phyloP scores from a whole-genome alignment of 2,888 invertebrate genomes.

The Acrocera orbiculus region DNA sequence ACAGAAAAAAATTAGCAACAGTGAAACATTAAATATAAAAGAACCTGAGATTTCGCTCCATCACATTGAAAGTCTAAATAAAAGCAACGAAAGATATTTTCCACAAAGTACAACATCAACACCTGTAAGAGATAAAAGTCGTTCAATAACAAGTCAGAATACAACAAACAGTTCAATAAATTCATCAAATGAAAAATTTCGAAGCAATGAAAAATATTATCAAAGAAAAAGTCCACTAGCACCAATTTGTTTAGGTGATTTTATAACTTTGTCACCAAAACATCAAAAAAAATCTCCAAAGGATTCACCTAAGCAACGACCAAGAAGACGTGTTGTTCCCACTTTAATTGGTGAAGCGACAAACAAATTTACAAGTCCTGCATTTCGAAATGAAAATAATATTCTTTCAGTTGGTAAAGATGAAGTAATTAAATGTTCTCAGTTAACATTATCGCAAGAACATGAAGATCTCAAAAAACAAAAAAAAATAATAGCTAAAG shows the following conservation, averaged over 20 bases:
- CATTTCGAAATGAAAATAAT: conserved; percentile 29
- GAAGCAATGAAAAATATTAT: conserved; percentile 8
- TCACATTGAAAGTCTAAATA: no score
- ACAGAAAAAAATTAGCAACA: not conserved
- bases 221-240: conserved; percentile 9
- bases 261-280: conserved; percentile 19
- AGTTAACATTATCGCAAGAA: conserved; percentile 20
- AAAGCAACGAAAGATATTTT: not conserved
- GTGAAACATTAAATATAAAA: not conserved
- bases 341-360: conserved; percentile 16
- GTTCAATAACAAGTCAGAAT: conserved; percentile 3
- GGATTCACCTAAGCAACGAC: conserved; percentile 13
- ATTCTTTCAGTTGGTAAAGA: conserved; percentile 21
- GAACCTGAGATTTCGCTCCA: no score
- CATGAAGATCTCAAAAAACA: conserved; percentile 20
- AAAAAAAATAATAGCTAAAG: conserved; percentile 20
- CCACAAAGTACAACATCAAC: conserved; percentile 6
- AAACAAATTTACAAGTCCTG: conserved; percentile 16
- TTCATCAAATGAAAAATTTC: conserved; percentile 4
- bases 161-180: conserved; percentile 3
- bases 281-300: conserved; percentile 12
- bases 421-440: conserved; percentile 21
- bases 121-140: no score
- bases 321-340: conserved; percentile 26
- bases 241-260: conserved; percentile 26